Percentiles rank a stretch among this genome's conserved stretches.
These are phyloP conservation scores for Chrysolina oricalcia DNA, from an alignment of 2,888 invertebrate species.

Conservation along the genomic window DNA sequence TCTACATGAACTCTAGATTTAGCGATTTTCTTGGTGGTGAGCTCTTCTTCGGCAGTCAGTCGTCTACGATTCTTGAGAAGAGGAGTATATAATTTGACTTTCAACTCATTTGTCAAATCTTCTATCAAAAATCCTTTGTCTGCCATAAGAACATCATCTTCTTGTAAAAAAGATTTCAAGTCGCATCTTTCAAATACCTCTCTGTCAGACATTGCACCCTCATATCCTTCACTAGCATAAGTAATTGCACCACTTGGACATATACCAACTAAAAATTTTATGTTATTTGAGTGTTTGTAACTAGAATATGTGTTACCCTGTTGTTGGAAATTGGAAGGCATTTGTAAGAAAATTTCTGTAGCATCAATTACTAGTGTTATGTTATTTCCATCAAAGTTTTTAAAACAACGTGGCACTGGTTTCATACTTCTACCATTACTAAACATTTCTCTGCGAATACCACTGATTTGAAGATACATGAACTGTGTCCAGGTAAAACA, in stretches of 20 bases:
- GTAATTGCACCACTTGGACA: slow-evolving; percentile 20
- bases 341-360: slow-evolving; percentile 23
- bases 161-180: slow-evolving; percentile 24
- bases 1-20: slow-evolving; percentile 26
- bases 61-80: slow-evolving; percentile 13
- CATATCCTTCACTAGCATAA: slow-evolving; percentile 17
- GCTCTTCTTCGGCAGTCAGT: slow-evolving; percentile 16
- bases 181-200: slow-evolving; percentile 27
- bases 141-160: slow-evolving; percentile 18
- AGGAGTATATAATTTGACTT: slow-evolving; percentile 12
- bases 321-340: slow-evolving; percentile 13
- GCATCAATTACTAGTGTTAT: slow-evolving; percentile 21
- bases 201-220: slow-evolving; percentile 30
- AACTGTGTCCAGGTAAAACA: slow-evolving; percentile 23
- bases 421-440: slow-evolving; percentile 12
- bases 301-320: slow-evolving; percentile 16
- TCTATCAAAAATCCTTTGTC: slow-evolving; percentile 24
- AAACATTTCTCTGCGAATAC: slow-evolving; percentile 12
- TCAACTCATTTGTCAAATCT: slow-evolving; percentile 6
- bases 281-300: slow-evolving; percentile 23
- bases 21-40: slow-evolving; percentile 9
- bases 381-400: slow-evolving; percentile 17
- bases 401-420: slow-evolving; percentile 7
- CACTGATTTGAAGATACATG: too few relatives aligned
- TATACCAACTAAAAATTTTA: slow-evolving; percentile 1